phyloP scores from a whole-genome alignment of 2,113 vertebrate genomes.

The Passer montanus region DNA sequence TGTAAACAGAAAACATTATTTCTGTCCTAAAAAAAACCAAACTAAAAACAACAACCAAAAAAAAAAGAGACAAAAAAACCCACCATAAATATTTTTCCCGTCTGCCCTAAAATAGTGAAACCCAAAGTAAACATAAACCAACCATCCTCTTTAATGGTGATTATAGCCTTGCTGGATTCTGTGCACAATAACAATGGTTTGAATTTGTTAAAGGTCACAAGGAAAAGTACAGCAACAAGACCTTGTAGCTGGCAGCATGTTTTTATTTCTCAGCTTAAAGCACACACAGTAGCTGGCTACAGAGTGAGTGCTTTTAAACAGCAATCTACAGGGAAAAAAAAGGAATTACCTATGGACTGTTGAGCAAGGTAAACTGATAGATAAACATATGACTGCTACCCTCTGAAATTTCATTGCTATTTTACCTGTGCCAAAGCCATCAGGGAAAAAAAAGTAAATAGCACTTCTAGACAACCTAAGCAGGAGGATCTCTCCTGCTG shows the following conservation, averaged over 20 bases:
- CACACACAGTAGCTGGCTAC: not conserved
- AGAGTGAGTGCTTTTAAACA: not conserved
- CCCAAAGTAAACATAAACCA: constrained; percentile 1
- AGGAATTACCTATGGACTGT: not conserved
- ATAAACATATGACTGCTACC: not conserved
- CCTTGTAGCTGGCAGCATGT: not conserved
- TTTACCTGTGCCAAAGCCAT: not conserved
- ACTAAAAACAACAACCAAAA: not conserved
- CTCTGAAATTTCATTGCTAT: not conserved
- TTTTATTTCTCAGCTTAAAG: not conserved
- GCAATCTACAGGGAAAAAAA: not conserved
- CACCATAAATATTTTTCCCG: constrained; percentile 9
- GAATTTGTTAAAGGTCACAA: not conserved
- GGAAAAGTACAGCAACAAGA: constrained; percentile 39
- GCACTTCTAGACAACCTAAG: not conserved
- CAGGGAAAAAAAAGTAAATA: not conserved
- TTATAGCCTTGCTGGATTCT: constrained; percentile 30
- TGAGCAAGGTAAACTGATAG: not conserved
- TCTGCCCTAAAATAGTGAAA: constrained; percentile 37
- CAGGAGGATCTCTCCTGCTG: not conserved
- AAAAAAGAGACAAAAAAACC: not conserved
- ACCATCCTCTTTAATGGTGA: not conserved
- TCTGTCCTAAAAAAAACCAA: not conserved
- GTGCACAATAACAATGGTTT: not conserved
- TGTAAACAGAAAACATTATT: constrained; percentile 33